Evolutionary conservation across 1,140 invertebrate species (phyloP), one percentile per base, ranked within the genome.

Genomic region (Monochamus saltuarius): DNA sequence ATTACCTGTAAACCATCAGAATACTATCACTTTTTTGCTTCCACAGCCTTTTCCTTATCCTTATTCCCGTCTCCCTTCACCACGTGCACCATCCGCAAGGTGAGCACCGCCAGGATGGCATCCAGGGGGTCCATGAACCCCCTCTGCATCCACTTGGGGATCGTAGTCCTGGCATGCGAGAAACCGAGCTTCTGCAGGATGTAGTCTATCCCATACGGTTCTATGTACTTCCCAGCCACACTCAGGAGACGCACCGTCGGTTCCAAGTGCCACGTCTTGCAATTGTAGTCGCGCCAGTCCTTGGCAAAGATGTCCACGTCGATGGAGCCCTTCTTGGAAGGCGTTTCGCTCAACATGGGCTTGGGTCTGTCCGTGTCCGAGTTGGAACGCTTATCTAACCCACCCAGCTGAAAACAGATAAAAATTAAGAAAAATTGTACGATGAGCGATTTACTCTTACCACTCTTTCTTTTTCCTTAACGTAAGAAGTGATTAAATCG

Each of bases 101-200:
- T 85, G 60, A 89, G 80, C 29, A 89, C 78, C 10, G 89, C 87
- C 17, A 90, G 80, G 36, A 95, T 83, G 78, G 92, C 92, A 77
- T 97, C 95, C 19, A 96, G 76, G 0, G 95, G 94, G 81, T 99
- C 97, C 87, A 98, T 94, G 66, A 96, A 92, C 19, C 96, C 96
- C 56, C 97, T 83, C 79, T 99, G 97, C 79, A 98, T 86, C 94
- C 97, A 99, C 80, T 99, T 99, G 14, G 97, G 97, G 75, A 99
- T 99, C 35, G 97, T 99, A 39, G 91, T 95, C 40, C 96, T 83
- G 2, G 97, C 97, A 79, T 99, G 97, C 56, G 90, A 89, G 75
- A 99, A 99, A 10, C 96, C 96, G 6, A 99, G 81, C 77, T 97
- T 96, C 79, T 98, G 94, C 35, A 98, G 82, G 65, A 98, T 97